Base-by-base conservation (phyloP, 2,113 vertebrate species). In the Cygnus atratus region DNA sequence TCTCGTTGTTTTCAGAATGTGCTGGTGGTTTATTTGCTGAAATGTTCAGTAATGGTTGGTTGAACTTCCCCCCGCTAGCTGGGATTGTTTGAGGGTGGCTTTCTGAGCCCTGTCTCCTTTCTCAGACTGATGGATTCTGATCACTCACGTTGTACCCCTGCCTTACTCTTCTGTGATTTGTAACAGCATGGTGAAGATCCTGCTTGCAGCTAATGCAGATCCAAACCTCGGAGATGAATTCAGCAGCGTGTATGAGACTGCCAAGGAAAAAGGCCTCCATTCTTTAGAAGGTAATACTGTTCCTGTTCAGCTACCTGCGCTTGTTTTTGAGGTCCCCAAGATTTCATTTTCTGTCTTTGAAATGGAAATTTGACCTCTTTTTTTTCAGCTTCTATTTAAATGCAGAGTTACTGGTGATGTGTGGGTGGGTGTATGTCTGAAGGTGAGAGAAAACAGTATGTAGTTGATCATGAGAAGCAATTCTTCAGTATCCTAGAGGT, bases 151-250 rank as follows among this genome's bases (percentile, higher is more conserved):
- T 24, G 48, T 28, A 1, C 54, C 62, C 55, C 58, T 29, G 7
- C 63, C 41, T 82, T n/a, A 8, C 13, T 41, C 62, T 59, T 66
- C 8, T 84, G 31, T 52, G 0, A 3, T 74, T 66, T 28, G 2
- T 61, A 7, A 22, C 97, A 99, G 99, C 11, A 98, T 98, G 92
- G 98, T 99, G 75, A 98, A 98, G 95, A 95, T 98, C 65, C 98
- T 99, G 59, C 98, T 99, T 1, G 98, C 98, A 21, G 98, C 98
- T 2, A 98, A 98, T 1, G 99, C 99, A 2, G 99, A 99, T 83
- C 99, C 98, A 26, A 99, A 99, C 92, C 98, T 99, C 1, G 99
- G 99, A 3, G 99, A 99, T 13, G 96, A 99, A 68, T 99, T 99
- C 97, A 99, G 98, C 97, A 99, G 98, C 24, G 98, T 99, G 67